A percentile compares a stretch with the other conserved stretches of the same genome.
Conservation (phyloP, 1,140 invertebrate species). For the Plodia interpunctella region DNA sequence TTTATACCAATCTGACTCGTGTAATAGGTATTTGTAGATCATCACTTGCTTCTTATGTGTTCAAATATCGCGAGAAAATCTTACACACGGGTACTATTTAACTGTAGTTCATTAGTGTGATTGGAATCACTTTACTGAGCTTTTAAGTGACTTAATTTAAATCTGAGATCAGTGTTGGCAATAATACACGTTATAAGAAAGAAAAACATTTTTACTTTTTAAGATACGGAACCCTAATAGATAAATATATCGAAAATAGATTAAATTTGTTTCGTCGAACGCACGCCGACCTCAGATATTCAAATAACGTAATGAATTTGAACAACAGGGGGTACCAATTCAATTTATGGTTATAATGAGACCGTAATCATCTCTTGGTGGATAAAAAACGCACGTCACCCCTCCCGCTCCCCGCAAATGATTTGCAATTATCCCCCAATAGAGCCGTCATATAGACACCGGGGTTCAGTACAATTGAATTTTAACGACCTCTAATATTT, state of each 20-base stretch:
- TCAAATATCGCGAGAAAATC: no score
- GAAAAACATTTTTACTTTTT: no score
- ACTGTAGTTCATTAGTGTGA: no score
- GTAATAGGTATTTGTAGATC: no score
- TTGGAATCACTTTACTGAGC: no score
- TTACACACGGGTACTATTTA: no score
- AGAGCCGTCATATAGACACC: conserved; percentile 66
- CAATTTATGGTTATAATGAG: neutral
- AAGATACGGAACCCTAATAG: no score
- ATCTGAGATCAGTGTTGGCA: no score
- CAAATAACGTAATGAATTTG: neutral
- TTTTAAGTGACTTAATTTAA: no score
- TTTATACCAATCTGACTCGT: no score
- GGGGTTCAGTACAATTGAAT: conserved; percentile 71
- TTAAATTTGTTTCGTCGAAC: neutral
- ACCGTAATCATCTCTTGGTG: neutral
- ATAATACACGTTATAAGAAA: no score
- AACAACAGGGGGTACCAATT: conserved; percentile 3
- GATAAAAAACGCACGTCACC: neutral
- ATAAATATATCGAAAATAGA: neutral
- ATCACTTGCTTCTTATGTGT: no score
- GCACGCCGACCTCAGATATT: neutral
- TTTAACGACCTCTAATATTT: conserved; percentile 71
- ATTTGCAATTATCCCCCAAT: conserved; percentile 74
- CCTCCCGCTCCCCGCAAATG: conserved; percentile 47